These are phyloP conservation scores for Ifrita kowaldi DNA, from an alignment of 2,113 vertebrate species.

Conservation along the genomic window DNA sequence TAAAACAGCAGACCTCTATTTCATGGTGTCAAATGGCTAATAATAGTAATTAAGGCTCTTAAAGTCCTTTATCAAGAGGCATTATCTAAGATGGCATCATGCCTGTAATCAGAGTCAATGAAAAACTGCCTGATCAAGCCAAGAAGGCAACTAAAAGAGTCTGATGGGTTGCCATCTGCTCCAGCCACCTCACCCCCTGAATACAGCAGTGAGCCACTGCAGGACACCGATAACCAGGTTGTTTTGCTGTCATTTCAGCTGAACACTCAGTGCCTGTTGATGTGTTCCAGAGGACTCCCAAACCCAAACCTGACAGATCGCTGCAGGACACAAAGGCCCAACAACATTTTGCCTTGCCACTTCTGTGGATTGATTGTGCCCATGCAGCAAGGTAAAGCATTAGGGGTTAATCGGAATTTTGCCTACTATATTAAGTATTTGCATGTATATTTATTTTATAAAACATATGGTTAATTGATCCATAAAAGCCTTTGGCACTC, in stretches of 20 bases:
- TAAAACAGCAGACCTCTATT: background rate
- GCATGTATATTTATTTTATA: background rate
- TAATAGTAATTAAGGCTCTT: background rate
- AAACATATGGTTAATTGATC: background rate
- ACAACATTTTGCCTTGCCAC: background rate
- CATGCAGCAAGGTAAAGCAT: background rate
- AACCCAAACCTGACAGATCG: accelerated
- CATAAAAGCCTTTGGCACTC: background rate
- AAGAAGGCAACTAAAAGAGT: background rate
- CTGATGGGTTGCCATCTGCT: background rate
- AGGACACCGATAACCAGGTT: background rate
- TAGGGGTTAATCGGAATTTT: background rate
- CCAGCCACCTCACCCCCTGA: background rate
- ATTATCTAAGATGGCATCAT: background rate
- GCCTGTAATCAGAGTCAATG: background rate
- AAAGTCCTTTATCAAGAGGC: background rate
- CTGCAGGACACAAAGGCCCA: background rate
- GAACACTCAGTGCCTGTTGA: background rate
- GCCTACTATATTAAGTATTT: background rate
- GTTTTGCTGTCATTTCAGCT: background rate
- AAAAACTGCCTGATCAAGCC: background rate
- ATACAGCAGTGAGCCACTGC: background rate
- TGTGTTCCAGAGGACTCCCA: background rate
- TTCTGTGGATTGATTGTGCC: background rate
- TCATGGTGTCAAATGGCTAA: background rate